These are phyloP conservation scores for Crocuta crocuta DNA, from an alignment of 2,113 vertebrate genomes.

Conservation along the genomic window DNA sequence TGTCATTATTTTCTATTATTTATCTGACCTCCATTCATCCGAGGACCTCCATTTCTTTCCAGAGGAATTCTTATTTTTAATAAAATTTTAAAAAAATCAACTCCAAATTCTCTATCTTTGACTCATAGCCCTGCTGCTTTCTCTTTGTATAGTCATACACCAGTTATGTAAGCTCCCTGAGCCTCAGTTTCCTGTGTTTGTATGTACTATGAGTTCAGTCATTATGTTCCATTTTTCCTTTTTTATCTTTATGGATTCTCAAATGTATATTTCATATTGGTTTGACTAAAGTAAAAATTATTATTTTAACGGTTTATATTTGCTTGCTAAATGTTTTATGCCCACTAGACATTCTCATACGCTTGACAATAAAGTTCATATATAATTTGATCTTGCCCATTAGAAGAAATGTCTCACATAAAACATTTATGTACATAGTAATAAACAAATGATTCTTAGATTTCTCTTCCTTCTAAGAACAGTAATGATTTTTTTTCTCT, in stretches of 20 bases:
- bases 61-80: not conserved
- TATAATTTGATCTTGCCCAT: constrained; percentile 6
- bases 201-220: not conserved
- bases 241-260: not conserved
- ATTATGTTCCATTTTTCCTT: not conserved
- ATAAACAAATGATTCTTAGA: not conserved
- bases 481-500: not conserved
- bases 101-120: not conserved
- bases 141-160: not conserved
- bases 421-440: not conserved
- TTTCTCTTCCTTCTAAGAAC: not conserved
- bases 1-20: not conserved
- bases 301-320: constrained; percentile 1
- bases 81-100: not conserved
- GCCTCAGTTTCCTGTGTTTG: not conserved
- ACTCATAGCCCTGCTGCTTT: not conserved
- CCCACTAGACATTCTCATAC: not conserved
- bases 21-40: not conserved
- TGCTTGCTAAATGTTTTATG: not conserved
- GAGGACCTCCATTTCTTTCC: not conserved
- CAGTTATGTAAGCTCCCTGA: not conserved
- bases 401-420: constrained; percentile 31
- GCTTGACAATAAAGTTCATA: not conserved
- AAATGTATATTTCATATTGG: not conserved
- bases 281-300: not conserved